phyloP scores from a whole-genome alignment of 2,888 invertebrate genomes.

The Sphaerophoria taeniata region DNA sequence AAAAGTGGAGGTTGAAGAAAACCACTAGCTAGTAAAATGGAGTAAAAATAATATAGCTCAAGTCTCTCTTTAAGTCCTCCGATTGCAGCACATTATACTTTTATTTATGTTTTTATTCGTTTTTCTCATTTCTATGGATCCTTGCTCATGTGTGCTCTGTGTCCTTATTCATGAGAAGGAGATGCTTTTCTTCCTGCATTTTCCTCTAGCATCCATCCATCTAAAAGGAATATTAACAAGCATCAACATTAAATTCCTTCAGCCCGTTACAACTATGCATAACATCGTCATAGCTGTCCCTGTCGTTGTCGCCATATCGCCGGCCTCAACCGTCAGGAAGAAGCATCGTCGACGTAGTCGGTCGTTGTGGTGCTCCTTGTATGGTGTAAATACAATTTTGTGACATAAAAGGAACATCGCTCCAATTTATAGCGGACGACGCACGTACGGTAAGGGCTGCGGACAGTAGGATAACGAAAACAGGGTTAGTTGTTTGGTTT shows the following conservation, averaged over 20 bases:
- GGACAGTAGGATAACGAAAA: conserved; percentile 42
- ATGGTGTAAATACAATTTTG: conserved; percentile 22
- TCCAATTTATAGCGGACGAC: conserved; percentile 57
- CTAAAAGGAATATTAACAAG: conserved; percentile 70
- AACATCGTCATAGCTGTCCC: not conserved
- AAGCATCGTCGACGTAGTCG: conserved; percentile 32
- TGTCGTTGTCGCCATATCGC: not conserved
- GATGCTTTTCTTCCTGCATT: conserved; percentile 29
- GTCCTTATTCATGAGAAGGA: conserved; percentile 38
- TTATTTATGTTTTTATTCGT: not conserved
- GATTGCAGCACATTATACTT: conserved; percentile 15
- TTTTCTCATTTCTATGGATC: conserved; percentile 15
- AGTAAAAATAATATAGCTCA: no score
- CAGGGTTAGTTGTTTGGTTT: conserved; percentile 50
- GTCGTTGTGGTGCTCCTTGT: conserved; percentile 31
- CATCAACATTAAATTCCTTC: conserved; percentile 72
- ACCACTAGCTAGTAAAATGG: no score
- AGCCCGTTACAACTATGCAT: conserved; percentile 14
- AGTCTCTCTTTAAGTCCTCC: conserved; percentile 7
- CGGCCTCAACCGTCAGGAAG: conserved; percentile 24
- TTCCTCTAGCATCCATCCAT: conserved; percentile 60
- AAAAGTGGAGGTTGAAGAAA: no score
- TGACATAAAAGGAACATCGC: conserved; percentile 66
- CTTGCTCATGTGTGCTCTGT: conserved; percentile 36
- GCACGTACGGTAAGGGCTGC: not conserved